Conservation (phyloP, 2,113 vertebrate species). For the Salvator merianae region DNA sequence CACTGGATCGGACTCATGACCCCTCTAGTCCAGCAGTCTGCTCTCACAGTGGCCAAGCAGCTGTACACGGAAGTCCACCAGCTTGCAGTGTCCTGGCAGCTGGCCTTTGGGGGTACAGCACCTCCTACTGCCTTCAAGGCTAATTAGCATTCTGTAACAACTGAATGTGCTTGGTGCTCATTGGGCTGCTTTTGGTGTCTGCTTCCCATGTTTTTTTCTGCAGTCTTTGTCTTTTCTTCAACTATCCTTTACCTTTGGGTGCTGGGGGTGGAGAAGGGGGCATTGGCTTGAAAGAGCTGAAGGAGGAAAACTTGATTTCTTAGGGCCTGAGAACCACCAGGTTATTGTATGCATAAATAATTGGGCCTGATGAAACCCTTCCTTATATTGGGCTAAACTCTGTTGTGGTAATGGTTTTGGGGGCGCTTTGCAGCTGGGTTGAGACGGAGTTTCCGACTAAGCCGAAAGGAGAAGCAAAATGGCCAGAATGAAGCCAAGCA, state of each 20-base stretch:
- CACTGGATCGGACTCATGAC: too few species aligned
- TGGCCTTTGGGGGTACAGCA: too few species aligned
- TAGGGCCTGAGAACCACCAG: neutral
- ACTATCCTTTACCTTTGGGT: too few species aligned
- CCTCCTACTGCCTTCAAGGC: neutral
- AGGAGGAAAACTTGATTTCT: neutral
- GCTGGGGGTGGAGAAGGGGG: too few species aligned
- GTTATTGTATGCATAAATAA: neutral
- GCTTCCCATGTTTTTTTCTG: too few species aligned
- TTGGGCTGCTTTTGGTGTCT: neutral
- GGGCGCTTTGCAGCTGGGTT: constrained; percentile 79
- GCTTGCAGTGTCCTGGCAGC: too few species aligned
- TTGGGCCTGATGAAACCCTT: neutral
- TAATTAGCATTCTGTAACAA: neutral
- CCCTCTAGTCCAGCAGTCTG: too few species aligned
- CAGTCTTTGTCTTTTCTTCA: too few species aligned
- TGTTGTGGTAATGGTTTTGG: neutral
- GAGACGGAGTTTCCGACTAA: constrained; percentile 86
- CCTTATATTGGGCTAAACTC: neutral
- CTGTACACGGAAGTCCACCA: too few species aligned
- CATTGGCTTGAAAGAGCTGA: neutral
- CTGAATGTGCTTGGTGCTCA: neutral
- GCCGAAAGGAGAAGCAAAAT: constrained; percentile 81
- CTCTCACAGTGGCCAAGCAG: too few species aligned
- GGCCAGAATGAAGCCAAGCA: constrained; percentile 71